Conservation (phyloP, 53 echinoderm and acorn worm species). For the Henricia sp. region DNA sequence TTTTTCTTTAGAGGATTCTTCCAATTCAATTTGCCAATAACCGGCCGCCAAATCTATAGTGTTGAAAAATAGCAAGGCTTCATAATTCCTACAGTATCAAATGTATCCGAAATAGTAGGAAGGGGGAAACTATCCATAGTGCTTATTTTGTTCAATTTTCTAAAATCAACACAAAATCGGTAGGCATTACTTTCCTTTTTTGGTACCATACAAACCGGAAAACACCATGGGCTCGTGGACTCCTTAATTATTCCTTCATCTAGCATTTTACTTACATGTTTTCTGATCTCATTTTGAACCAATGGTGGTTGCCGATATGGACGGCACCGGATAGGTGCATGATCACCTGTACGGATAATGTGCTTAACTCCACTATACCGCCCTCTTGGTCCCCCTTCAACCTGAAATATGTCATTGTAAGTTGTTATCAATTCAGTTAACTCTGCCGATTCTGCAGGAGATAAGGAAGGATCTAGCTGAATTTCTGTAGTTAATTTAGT, state of each 20-base stretch:
- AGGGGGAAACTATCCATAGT: conserved; percentile 33
- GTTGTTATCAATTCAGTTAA: neutral
- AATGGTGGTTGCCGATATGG: neutral
- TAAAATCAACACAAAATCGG: conserved; percentile 25
- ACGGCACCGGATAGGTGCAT: neutral
- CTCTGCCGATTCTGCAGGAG: too few relatives aligned
- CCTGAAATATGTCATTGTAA: neutral
- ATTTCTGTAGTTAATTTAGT: too few relatives aligned
- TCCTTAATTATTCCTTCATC: neutral
- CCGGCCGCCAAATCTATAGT: conserved; percentile 28
- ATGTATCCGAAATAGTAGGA: conserved; percentile 30
- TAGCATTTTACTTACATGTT: conserved; percentile 6
- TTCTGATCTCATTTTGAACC: neutral
- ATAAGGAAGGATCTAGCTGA: too few relatives aligned
- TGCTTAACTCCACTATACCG: neutral
- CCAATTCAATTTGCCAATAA: conserved; percentile 25
- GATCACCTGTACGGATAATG: conserved; percentile 9
- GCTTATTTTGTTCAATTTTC: conserved; percentile 9
- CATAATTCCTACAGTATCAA: conserved; percentile 29
- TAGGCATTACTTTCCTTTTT: neutral
- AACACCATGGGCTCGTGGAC: neutral
- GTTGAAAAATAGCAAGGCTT: conserved; percentile 14
- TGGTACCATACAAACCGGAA: conserved; percentile 18
- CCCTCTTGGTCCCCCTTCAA: neutral
- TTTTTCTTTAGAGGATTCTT: conserved; percentile 1